phyloP scores from a whole-genome alignment of 2,113 vertebrate genomes.

The Ailurus styani region DNA sequence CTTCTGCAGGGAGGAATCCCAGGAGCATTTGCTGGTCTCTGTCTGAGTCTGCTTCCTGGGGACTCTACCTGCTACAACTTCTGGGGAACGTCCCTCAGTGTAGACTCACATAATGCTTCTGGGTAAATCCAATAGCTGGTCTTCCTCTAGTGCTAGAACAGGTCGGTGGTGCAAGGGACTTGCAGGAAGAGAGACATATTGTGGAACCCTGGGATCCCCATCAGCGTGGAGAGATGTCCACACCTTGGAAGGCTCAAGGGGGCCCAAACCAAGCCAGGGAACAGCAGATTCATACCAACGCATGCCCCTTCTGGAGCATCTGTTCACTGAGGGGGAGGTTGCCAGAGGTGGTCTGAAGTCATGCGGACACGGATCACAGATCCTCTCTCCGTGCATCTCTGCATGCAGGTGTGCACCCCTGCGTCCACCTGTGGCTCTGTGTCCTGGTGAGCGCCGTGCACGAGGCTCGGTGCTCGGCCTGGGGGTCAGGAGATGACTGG shows the following conservation, averaged over 20 bases:
- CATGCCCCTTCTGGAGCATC: neutral
- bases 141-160: neutral
- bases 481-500: neutral
- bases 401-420: neutral
- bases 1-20: neutral
- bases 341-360: neutral
- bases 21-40: neutral
- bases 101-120: neutral
- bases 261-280: neutral
- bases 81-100: neutral
- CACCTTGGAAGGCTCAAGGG: neutral
- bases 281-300: neutral
- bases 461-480: neutral
- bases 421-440: neutral
- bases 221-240: neutral
- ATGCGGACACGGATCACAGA: neutral
- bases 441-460: neutral
- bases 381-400: neutral
- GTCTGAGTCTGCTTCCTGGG: neutral
- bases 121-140: neutral
- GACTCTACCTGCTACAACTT: neutral
- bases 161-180: neutral
- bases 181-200: neutral
- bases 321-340: neutral
- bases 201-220: neutral